A percentile compares a stretch with the other conserved stretches of the same genome.
Conservation (phyloP, 2,888 invertebrate species). For the Taphrorychus bicolor region DNA sequence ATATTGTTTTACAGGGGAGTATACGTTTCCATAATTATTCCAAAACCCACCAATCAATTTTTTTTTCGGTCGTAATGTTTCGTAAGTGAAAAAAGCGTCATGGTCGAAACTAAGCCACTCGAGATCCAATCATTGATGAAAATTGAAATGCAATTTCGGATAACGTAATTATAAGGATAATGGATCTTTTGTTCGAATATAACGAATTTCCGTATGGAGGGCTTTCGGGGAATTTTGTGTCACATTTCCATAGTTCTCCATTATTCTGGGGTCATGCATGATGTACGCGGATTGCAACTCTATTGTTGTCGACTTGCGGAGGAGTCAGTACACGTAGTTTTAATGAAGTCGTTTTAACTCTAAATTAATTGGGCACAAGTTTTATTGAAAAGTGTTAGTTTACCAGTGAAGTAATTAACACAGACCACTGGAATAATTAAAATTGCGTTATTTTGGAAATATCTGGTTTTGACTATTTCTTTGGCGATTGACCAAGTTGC, state of each 20-base stretch:
- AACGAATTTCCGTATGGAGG: neutral
- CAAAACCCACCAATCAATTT: no score
- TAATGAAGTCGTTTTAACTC: neutral
- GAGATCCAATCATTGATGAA: neutral
- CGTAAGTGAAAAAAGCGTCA: neutral
- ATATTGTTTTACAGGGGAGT: no score
- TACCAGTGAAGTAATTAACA: no score
- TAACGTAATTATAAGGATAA: neutral
- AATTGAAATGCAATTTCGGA: constrained; percentile 1
- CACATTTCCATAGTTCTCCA: neutral
- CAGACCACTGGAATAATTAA: no score
- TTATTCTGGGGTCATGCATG: neutral
- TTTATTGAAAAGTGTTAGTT: no score
- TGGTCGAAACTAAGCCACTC: neutral
- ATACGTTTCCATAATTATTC: no score
- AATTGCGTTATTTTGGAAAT: no score
- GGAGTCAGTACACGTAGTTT: neutral
- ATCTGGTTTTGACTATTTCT: no score
- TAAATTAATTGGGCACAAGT: no score
- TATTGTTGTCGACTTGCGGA: neutral
- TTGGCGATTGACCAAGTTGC: no score
- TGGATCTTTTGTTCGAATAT: neutral
- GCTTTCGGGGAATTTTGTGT: neutral
- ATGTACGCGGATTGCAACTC: neutral
- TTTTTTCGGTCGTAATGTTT: no score